phyloP scores from a whole-genome alignment of 1,140 invertebrate genomes.

The Belonocnema kinseyi region DNA sequence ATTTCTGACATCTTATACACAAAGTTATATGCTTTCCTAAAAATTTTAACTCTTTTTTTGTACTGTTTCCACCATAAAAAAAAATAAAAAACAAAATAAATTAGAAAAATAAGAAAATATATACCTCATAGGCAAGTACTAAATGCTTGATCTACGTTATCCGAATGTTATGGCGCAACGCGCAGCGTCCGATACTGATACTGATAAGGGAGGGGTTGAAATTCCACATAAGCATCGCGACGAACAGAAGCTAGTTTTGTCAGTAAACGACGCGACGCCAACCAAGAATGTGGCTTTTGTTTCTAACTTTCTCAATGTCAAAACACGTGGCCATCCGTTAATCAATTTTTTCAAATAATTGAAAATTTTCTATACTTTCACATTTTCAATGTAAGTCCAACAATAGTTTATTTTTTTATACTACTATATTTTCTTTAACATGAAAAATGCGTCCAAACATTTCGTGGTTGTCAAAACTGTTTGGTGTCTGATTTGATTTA shows the following conservation, averaged over 20 bases:
- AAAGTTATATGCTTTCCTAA: too few relatives aligned
- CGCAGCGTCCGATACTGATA: neutral
- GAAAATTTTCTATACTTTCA: neutral
- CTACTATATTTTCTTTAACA: too few relatives aligned
- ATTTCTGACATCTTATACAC: too few relatives aligned
- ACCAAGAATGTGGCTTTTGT: conserved; percentile 40
- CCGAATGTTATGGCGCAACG: neutral
- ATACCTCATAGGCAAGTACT: neutral
- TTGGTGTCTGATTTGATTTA: too few relatives aligned
- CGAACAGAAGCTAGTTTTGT: conserved; percentile 32
- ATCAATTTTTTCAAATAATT: neutral
- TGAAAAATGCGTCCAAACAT: too few relatives aligned
- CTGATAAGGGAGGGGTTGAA: neutral
- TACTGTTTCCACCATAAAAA: neutral
- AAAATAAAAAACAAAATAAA: neutral
- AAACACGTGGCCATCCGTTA: conserved; percentile 47
- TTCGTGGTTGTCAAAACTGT: too few relatives aligned
- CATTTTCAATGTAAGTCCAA: neutral
- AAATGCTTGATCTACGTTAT: neutral
- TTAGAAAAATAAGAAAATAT: neutral
- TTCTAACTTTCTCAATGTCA: conserved; percentile 3
- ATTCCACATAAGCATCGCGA: conserved; percentile 50
- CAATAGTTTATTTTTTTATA: too few relatives aligned
- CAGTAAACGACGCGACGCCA: conserved; percentile 56
- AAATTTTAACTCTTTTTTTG: too few relatives aligned